Percentiles rank a stretch among this genome's conserved stretches.
Evolutionary conservation across 1,140 invertebrate genomes (phyloP).

Genomic region (Eupristina koningsbergeri): DNA sequence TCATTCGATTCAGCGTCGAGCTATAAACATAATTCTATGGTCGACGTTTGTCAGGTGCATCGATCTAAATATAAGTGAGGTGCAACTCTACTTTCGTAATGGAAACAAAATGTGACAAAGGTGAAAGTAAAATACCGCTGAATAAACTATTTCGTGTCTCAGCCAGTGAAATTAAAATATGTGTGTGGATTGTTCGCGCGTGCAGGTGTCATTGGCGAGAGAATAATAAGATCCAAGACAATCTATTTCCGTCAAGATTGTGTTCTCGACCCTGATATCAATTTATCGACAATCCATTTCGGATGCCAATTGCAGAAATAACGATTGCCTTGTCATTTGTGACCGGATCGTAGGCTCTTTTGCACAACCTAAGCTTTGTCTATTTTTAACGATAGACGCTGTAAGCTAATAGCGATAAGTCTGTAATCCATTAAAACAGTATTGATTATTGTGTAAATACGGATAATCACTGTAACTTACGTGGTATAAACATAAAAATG

Average conservation of each 20-base stretch:
- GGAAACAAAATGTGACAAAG: slow-evolving; percentile 9
- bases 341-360: background rate
- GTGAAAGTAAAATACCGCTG: background rate
- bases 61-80: background rate
- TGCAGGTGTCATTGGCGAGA: background rate
- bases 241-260: slow-evolving; percentile 42
- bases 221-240: background rate
- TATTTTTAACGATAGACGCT: too few relatives aligned
- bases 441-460: too few relatives aligned
- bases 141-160: too few relatives aligned
- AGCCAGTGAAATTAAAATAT: slow-evolving; percentile 27
- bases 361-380: too few relatives aligned
- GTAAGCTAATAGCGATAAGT: too few relatives aligned
- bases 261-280: slow-evolving; percentile 41
- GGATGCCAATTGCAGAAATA: slow-evolving; percentile 44
- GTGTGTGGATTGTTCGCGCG: slow-evolving; percentile 7
- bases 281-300: slow-evolving; percentile 28
- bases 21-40: background rate
- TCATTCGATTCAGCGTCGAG: background rate
- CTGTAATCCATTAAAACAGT: too few relatives aligned
- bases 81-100: background rate
- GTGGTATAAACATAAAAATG: too few relatives aligned
- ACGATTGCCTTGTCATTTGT: background rate
- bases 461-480: too few relatives aligned
- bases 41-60: background rate